A percentile compares a stretch with the other conserved stretches of the same genome.
Evolutionary conservation across 2,113 vertebrate species (phyloP).

Genomic region (Paratilapia polleni): DNA sequence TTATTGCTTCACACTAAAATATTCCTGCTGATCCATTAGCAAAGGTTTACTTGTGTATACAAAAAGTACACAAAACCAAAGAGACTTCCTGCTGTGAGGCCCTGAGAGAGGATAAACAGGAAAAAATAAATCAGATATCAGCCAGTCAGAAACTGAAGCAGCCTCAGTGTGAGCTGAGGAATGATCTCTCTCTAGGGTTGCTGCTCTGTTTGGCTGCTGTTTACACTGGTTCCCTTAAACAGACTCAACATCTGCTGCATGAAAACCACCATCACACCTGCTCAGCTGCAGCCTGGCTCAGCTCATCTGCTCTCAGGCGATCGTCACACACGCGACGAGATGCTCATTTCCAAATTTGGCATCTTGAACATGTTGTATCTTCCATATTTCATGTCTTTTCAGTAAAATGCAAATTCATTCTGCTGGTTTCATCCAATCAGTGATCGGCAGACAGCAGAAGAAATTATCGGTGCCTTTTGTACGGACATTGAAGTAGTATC

Average conservation of each 20-base stretch:
- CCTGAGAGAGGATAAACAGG: conserved; percentile 33
- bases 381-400: background rate
- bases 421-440: background rate
- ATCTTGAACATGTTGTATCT: background rate
- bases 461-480: background rate
- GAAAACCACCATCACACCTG: background rate
- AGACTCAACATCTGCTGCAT: background rate
- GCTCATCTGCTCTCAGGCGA: background rate
- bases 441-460: background rate
- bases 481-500: background rate
- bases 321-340: background rate
- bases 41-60: background rate
- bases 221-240: background rate
- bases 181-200: background rate
- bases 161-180: background rate
- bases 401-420: background rate
- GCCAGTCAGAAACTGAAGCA: too few relatives aligned
- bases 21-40: background rate
- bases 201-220: background rate
- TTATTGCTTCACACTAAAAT: background rate
- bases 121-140: background rate
- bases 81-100: background rate
- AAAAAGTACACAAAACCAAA: background rate
- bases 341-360: background rate
- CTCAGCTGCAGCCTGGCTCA: background rate